Evolutionary conservation across 2,888 invertebrate genomes (phyloP).

Genomic region (Mythimna pallens): DNA sequence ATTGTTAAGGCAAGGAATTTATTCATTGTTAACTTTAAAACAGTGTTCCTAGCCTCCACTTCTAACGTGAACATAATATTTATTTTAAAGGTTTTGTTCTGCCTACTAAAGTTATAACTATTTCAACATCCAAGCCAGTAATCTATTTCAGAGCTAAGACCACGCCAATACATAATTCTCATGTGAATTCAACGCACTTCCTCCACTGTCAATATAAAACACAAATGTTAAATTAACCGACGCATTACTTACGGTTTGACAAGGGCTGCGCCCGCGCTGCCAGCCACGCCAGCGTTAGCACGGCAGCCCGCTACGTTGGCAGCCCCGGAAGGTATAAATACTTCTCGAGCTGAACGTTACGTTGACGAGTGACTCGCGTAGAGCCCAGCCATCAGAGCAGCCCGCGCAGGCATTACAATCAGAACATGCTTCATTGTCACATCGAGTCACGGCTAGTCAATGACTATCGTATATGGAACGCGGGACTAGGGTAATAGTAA

Average conservation of each 20-base stretch:
- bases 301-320: not conserved
- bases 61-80: not conserved
- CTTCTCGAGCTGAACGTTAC: constrained; percentile 19
- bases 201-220: constrained; percentile 39
- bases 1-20: constrained; percentile 5
- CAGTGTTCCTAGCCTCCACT: not conserved
- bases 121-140: not conserved
- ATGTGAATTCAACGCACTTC: constrained; percentile 17
- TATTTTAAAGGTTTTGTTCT: not conserved
- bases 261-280: constrained; percentile 27
- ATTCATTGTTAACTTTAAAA: not conserved
- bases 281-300: not conserved
- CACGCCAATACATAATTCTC: not conserved
- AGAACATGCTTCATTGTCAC: constrained; percentile 53
- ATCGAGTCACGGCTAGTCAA: constrained; percentile 9
- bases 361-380: constrained; percentile 41
- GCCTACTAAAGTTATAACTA: not conserved
- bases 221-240: constrained; percentile 24
- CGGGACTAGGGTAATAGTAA: not conserved
- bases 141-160: not conserved
- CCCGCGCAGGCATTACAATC: constrained; percentile 37
- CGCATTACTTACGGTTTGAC: constrained; percentile 43
- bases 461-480: constrained; percentile 7
- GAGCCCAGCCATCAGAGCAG: constrained; percentile 21
- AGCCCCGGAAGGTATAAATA: constrained; percentile 63